Evolutionary conservation across 2,113 vertebrate genomes (phyloP), one percentile per base, ranked within the genome.

Genomic region (Hydrolagus affinis): DNA sequence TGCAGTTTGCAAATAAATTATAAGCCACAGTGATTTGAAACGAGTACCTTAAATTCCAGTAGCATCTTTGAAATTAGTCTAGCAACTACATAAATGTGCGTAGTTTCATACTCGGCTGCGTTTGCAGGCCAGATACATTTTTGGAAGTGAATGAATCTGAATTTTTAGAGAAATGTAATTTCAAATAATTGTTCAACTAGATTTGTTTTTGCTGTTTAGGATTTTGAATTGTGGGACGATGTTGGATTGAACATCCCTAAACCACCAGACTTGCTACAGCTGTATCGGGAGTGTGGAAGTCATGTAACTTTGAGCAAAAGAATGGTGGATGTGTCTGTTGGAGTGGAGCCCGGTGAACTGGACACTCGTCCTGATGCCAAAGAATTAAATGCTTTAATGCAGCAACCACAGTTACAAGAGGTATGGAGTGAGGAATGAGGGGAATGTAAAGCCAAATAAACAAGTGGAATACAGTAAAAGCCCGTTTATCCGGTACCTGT

Each of bases 171-270:
- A 74, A 56, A 71, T 2, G 19, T 72, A 14, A 56, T 8, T 44
- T 74, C 73, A 1, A 1, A 56, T 74, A 25, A 32, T 44, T 44
- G 9, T 75, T 56, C 32, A 4, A 21, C 10, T 56, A 19, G 32
- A 56, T 19, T 56, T 69, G 30, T 73, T 19, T 28, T 30, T 83
- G 10, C 25, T 14, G 1, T 80, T 56, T 25, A 99, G 98, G 98
- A 99, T 93, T 99, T 98, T 93, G 98, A 99, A 90, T 89, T 99
- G 86, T 99, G 98, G 98, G 97, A 99, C 89, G 98, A 99, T 85
- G 98, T 99, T 86, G 98, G 98, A 69, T 92, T 99, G 89, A 99
- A 99, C 91, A 98, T 96, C 90, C 97, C 98, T 10, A 99, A 99
- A 89, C 98, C 98, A 68, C 96, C 97, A 66, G 97, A 96, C 88